Percentiles rank a stretch among this genome's conserved stretches.
phyloP scores from a whole-genome alignment of 2,113 vertebrate species.

The Emydocephalus ijimae region DNA sequence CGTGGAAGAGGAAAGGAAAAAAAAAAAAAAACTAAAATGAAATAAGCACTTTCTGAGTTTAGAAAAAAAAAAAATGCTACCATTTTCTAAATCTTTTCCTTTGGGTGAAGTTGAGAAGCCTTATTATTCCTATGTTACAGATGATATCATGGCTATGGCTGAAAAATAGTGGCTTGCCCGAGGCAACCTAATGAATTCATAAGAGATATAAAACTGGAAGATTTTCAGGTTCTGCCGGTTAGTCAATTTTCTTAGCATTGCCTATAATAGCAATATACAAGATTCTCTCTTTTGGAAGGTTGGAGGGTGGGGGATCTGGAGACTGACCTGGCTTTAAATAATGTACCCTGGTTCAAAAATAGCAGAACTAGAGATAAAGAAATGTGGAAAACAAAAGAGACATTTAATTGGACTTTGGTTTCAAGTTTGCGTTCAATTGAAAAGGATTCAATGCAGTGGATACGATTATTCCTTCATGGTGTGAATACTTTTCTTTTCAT shows the following conservation, averaged over 20 bases:
- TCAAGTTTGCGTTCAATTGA: not conserved
- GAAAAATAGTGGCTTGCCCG: not conserved
- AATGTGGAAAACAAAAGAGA: not conserved
- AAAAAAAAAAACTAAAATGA: not conserved
- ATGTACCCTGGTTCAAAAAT: not conserved
- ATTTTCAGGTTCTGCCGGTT: not conserved
- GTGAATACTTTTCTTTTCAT: not conserved
- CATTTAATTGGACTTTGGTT: not conserved
- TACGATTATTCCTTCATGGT: not conserved
- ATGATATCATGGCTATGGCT: not conserved
- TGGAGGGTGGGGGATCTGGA: not conserved
- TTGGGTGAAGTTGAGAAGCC: not conserved
- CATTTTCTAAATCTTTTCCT: not conserved
- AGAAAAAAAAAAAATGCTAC: not conserved
- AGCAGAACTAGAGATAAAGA: not conserved
- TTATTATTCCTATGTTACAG: not conserved
- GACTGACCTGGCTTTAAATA: not conserved
- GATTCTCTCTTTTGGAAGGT: not conserved
- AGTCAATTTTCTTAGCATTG: not conserved
- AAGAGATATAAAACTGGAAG: not conserved
- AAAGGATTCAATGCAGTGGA: not conserved
- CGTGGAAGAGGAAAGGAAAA: not conserved
- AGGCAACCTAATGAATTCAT: not conserved
- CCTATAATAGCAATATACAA: not conserved
- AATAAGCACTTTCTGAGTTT: not conserved